Evolutionary conservation across 2,888 invertebrate species (phyloP), one percentile per base, ranked within the genome.

Genomic region (Leptopilina drosophilae): DNA sequence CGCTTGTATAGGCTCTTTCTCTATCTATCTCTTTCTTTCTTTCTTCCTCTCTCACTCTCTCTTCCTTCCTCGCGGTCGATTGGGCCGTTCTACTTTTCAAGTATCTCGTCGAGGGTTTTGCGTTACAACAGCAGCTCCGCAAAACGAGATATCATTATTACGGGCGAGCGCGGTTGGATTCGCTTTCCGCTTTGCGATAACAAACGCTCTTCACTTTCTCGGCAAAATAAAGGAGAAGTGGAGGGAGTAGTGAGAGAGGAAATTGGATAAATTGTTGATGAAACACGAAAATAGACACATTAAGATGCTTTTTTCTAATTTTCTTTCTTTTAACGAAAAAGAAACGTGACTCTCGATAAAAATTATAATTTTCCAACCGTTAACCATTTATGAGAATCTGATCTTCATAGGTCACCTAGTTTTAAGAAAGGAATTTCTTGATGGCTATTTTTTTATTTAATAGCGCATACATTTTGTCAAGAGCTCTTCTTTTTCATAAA

Each of bases 41-140:
- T 33, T 33, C 33, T 33, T 5, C 5, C 33, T 33, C 33, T 33
- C 33, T 5, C 20, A 20, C 6, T 46, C 46, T 46, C 46, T 11
- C 9, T 46, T 80, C 80, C 78, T 82, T 81, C 76, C 75, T 42
- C 77, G 76, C 77, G 76, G 67, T 76, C 78, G 80, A 78, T 77
- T 76, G 67, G 73, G 49, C 77, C 42, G 81, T 56, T 73, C 53
- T 73, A 56, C 69, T 81, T 78, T 78, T 65, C 76, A 69, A 77
- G 76, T 79, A 80, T 77, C 65, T 77, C 33, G 65, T 64, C 26
- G 69, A 69, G 78, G 62, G 76, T 77, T 46, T 49, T 73, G 67
- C 40, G 20, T 64, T 76, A 78, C 76, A 76, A 64, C 67, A 11
- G 64, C 53, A 46, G 46, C 46, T 11, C 49, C 75, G 15, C 62